Percentiles rank a stretch among this genome's conserved stretches.
Evolutionary conservation across 1,140 invertebrate genomes (phyloP).

Genomic region (Caerostris darwini): DNA sequence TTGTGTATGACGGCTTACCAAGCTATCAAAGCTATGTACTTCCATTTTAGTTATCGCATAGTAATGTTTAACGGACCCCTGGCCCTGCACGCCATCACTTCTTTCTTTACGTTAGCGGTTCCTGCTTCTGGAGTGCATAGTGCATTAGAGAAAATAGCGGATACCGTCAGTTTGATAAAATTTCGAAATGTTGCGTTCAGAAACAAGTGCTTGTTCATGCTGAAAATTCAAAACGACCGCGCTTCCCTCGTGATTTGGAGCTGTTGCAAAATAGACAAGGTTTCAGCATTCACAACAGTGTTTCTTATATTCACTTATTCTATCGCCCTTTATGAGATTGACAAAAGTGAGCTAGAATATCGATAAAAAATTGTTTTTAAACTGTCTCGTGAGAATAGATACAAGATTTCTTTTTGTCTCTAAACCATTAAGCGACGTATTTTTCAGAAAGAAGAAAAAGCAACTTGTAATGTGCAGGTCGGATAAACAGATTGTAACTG

Average conservation of each 20-base stretch:
- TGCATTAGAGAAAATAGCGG: background rate
- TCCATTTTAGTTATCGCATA: background rate
- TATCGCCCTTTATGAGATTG: background rate
- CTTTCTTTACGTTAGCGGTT: background rate
- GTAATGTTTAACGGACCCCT: background rate
- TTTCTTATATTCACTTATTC: background rate
- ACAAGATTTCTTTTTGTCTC: no score
- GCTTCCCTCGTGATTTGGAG: background rate
- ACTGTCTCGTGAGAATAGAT: no score
- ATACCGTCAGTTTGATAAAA: background rate
- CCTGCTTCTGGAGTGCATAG: background rate
- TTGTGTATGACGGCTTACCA: background rate
- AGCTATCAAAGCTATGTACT: background rate
- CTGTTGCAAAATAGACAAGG: background rate
- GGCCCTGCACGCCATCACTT: background rate
- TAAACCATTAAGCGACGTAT: no score
- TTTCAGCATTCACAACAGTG: background rate
- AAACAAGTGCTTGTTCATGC: background rate
- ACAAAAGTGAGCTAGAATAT: background rate
- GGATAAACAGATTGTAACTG: no score
- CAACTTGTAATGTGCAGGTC: no score
- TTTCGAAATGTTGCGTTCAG: background rate
- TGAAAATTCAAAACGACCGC: background rate
- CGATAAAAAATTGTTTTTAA: background rate
- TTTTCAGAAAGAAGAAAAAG: no score